A percentile compares a stretch with the other conserved stretches of the same genome.
These are phyloP conservation scores for Sceloporus undulatus DNA, from an alignment of 2,113 vertebrate genomes.

Conservation along the genomic window DNA sequence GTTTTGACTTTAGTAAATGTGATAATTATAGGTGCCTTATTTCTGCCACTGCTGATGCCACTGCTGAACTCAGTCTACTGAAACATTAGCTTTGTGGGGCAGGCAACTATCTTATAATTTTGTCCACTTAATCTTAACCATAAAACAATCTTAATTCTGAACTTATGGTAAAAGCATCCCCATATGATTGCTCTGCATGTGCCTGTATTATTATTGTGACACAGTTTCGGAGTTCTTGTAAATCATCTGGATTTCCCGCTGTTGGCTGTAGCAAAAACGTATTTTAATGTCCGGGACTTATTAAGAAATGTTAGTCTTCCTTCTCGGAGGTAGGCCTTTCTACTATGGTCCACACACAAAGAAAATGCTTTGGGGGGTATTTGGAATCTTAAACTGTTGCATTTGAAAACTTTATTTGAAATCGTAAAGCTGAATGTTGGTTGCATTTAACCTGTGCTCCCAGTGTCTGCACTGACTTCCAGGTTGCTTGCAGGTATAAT, in stretches of 20 bases:
- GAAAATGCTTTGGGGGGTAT: not conserved
- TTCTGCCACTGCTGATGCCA: not conserved
- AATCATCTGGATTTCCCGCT: not conserved
- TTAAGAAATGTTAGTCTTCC: too few species aligned
- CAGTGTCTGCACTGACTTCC: not conserved
- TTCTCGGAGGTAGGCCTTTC: not conserved
- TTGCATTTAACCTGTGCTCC: not conserved
- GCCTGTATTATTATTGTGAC: not conserved
- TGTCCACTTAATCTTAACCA: not conserved
- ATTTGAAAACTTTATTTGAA: not conserved
- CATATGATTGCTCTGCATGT: not conserved
- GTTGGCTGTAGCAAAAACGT: not conserved
- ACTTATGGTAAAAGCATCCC: not conserved
- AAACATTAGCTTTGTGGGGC: not conserved
- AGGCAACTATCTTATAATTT: not conserved
- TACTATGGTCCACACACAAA: not conserved
- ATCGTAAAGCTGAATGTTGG: not conserved
- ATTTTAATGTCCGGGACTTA: not conserved
- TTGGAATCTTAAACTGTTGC: not conserved
- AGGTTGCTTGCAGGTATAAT: conserved; percentile 12
- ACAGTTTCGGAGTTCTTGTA: not conserved
- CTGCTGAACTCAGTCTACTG: not conserved
- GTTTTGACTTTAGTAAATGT: not conserved
- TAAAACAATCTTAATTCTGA: not conserved
- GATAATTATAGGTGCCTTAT: not conserved